Conservation (phyloP, 2,888 invertebrate genomes). For the Pardosa pseudoannulata region DNA sequence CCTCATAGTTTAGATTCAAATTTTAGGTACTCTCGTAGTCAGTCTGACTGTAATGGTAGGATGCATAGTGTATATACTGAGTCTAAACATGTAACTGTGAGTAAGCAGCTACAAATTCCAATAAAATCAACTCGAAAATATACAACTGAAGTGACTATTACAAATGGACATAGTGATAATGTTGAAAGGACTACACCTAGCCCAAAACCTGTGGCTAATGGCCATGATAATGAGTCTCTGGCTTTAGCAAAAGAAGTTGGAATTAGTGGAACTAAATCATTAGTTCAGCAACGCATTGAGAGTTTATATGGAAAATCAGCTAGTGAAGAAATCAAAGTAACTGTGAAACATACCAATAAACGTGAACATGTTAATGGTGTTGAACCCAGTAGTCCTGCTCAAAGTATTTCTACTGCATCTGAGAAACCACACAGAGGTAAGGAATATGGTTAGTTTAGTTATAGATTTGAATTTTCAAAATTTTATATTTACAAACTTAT, state of each 20-base stretch:
- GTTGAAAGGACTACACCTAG: slow-evolving; percentile 6
- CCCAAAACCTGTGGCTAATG: slow-evolving; percentile 25
- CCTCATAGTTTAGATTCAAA: not conserved
- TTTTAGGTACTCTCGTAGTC: slow-evolving; percentile 47
- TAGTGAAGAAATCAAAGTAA: slow-evolving; percentile 68
- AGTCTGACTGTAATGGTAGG: slow-evolving; percentile 54
- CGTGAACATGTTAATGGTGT: slow-evolving; percentile 18
- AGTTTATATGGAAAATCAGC: slow-evolving; percentile 85
- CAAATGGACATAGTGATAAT: not conserved
- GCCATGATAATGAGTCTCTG: slow-evolving; percentile 14
- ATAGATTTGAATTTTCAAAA: too few relatives aligned
- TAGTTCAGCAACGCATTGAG: slow-evolving; percentile 92
- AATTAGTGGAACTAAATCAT: slow-evolving; percentile 80
- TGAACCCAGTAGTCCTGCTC: slow-evolving; percentile 69
- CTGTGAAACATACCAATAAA: slow-evolving; percentile 5
- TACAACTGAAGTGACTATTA: slow-evolving; percentile 41
- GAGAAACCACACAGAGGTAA: slow-evolving; percentile 54
- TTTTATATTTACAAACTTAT: too few relatives aligned
- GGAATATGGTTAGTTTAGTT: not conserved
- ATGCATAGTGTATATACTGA: slow-evolving; percentile 61
- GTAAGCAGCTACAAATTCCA: slow-evolving; percentile 64
- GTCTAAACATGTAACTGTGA: slow-evolving; percentile 54
- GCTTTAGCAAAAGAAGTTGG: slow-evolving; percentile 61
- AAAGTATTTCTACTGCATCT: slow-evolving; percentile 48
- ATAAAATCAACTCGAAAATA: slow-evolving; percentile 47